Conservation (phyloP, 2,888 invertebrate species). For the Stegophylla sp. region DNA sequence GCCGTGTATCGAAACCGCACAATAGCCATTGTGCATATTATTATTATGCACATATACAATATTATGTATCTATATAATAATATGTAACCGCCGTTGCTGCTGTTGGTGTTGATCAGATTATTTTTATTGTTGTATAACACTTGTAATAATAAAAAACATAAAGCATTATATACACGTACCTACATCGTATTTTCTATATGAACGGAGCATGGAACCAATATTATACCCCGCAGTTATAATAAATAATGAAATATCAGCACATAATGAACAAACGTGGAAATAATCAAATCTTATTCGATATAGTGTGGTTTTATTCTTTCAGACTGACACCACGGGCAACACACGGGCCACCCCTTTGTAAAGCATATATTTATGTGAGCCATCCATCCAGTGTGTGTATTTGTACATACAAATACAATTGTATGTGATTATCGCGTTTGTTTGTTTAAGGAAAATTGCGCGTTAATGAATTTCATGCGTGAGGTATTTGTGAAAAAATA, state of each 20-base stretch:
- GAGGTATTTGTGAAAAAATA: too few relatives aligned
- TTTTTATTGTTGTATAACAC: conserved; percentile 27
- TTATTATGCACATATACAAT: conserved; percentile 6
- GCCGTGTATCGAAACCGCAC: conserved; percentile 10
- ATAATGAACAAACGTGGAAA: conserved; percentile 25
- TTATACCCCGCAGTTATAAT: conserved; percentile 5
- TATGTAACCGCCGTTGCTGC: neutral
- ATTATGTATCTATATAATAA: neutral
- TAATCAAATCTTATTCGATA: conserved; percentile 12
- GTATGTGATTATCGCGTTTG: too few relatives aligned
- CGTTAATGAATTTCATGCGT: too few relatives aligned
- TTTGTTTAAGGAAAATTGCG: too few relatives aligned
- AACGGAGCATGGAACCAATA: neutral
- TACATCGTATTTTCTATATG: conserved; percentile 11
- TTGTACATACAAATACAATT: too few relatives aligned
- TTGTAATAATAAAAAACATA: conserved; percentile 47
- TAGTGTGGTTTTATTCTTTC: neutral
- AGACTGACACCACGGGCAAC: neutral
- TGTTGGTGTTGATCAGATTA: conserved; percentile 40
- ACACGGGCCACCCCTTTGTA: neutral
- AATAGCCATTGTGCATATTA: conserved; percentile 26
- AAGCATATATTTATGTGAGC: neutral
- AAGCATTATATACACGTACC: neutral
- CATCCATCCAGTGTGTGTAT: too few relatives aligned
- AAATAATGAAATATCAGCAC: conserved; percentile 47